phyloP scores from a whole-genome alignment of 2,113 vertebrate genomes.

The human region GRCh38 chr12:106710001-106710500 shows the following conservation, averaged over 20 bases:
- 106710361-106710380: conserved; percentile 85
- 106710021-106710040: background rate
- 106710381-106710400: conserved; percentile 89
- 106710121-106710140: conserved; percentile 73
- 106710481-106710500: background rate
- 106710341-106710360: conserved; percentile 86
- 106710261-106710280: conserved; percentile 83
- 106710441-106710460: conserved; percentile 84
- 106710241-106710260: conserved; percentile 87
- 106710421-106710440: conserved; percentile 88
- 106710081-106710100: background rate
- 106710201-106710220: conserved; percentile 78
- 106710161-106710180: conserved; percentile 78
- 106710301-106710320: conserved; percentile 85
- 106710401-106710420: conserved; percentile 87
- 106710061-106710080: background rate
- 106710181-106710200: conserved; percentile 80
- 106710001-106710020: conserved; percentile 4
- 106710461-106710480: conserved; percentile 38
- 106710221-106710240: conserved; percentile 81
- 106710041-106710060: background rate
- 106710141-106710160: conserved; percentile 77
- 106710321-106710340: conserved; percentile 88
- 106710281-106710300: conserved; percentile 82
- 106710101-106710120: conserved; percentile 74